A percentile compares a stretch with the other conserved stretches of the same genome.
These are phyloP conservation scores for Neopelma chrysocephalum DNA, from an alignment of 2,797 vertebrate species.

Conservation along the genomic window DNA sequence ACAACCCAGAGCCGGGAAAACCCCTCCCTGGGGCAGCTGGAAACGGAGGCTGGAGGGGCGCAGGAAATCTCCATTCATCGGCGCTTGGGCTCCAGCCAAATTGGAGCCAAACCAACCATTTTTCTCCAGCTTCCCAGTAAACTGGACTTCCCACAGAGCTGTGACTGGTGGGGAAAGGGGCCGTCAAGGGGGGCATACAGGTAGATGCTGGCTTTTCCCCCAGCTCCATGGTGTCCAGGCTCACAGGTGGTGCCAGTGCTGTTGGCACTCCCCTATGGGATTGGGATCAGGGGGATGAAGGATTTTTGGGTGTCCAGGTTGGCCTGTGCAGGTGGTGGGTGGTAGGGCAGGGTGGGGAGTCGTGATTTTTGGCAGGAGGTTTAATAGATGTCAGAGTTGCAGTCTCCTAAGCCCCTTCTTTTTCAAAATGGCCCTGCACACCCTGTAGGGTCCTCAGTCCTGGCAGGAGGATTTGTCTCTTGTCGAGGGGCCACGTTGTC, in stretches of 20 bases:
- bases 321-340: neutral
- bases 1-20: fast-evolving
- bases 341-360: neutral
- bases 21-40: neutral
- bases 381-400: neutral
- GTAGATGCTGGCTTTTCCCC: neutral
- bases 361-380: neutral
- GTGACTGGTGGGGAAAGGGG: neutral
- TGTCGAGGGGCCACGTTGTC: fast-evolving
- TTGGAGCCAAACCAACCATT: conserved; percentile 6
- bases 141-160: neutral
- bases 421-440: neutral
- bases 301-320: neutral
- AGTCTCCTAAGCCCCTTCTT: neutral
- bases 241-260: fast-evolving
- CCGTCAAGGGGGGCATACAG: neutral
- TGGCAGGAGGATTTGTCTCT: fast-evolving
- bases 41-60: neutral
- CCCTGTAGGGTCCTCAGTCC: neutral
- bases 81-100: neutral
- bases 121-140: conserved; percentile 7
- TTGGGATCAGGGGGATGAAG: neutral
- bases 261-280: fast-evolving
- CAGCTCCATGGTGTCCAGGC: fast-evolving
- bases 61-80: conserved; percentile 22